A percentile compares a stretch with the other conserved stretches of the same genome.
phyloP scores from a whole-genome alignment of 2,797 vertebrate species.

The Gadopsis marmoratus region DNA sequence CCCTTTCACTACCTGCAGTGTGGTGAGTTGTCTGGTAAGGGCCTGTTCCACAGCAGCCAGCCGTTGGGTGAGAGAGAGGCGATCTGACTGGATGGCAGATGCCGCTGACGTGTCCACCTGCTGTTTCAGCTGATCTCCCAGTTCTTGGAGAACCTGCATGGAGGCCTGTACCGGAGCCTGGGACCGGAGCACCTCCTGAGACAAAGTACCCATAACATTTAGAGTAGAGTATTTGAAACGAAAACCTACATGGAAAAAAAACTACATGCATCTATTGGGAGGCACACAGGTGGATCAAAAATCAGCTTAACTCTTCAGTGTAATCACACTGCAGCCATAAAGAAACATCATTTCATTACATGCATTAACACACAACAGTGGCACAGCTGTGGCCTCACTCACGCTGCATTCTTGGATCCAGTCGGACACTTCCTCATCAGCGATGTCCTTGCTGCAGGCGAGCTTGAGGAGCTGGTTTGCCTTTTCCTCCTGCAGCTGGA shows the following conservation, averaged over 20 bases:
- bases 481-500: slow-evolving; percentile 87
- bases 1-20: slow-evolving; percentile 87
- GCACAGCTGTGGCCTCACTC: slow-evolving; percentile 57
- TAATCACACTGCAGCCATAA: not conserved
- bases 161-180: slow-evolving; percentile 87
- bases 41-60: slow-evolving; percentile 88
- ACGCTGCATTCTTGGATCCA: slow-evolving; percentile 94
- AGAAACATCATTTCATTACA: not conserved
- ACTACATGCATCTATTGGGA: not conserved
- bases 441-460: slow-evolving; percentile 87
- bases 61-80: slow-evolving; percentile 89
- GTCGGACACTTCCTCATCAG: slow-evolving; percentile 89
- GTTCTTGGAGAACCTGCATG: slow-evolving; percentile 89
- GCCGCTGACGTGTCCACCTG: slow-evolving; percentile 93
- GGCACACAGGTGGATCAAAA: not conserved
- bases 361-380: not conserved
- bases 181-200: slow-evolving; percentile 88
- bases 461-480: slow-evolving; percentile 88
- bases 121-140: slow-evolving; percentile 93
- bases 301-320: not conserved
- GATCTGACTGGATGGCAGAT: slow-evolving; percentile 91
- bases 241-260: slow-evolving; percentile 6
- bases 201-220: slow-evolving; percentile 8
- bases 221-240: not conserved
- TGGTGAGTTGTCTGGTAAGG: slow-evolving; percentile 88